Evolutionary conservation across 2,797 vertebrate genomes (phyloP).

Genomic region (Mareca strepera): DNA sequence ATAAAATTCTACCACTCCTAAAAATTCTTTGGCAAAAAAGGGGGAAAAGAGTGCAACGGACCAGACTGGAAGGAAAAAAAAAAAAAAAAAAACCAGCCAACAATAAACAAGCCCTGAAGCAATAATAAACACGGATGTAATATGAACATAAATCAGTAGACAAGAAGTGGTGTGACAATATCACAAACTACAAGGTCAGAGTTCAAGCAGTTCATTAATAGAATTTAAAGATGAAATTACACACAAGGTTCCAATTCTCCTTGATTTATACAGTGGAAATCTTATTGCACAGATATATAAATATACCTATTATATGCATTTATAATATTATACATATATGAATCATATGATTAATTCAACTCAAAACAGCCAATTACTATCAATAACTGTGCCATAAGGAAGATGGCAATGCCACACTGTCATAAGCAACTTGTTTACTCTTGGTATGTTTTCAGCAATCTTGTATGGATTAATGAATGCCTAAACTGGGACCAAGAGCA

Average conservation of each 20-base stretch:
- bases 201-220: not conserved
- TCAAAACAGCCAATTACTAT: not conserved
- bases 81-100: not conserved
- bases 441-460: not conserved
- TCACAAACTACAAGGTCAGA: not conserved
- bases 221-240: not conserved
- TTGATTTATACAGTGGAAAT: not conserved
- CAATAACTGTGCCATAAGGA: not conserved
- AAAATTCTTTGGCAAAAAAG: not conserved
- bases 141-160: not conserved
- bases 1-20: not conserved
- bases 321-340: too few species aligned
- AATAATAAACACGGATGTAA: not conserved
- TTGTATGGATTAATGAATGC: too few species aligned
- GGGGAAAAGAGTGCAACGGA: not conserved
- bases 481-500: not conserved
- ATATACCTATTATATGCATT: not conserved
- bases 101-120: not conserved
- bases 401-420: rapidly evolving
- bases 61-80: not conserved
- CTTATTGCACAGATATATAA: not conserved
- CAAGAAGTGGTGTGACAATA: not conserved
- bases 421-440: not conserved
- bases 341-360: not conserved
- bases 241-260: not conserved